Evolutionary conservation across 1,140 invertebrate species (phyloP).

Genomic region (Lysiphlebus fabarum): DNA sequence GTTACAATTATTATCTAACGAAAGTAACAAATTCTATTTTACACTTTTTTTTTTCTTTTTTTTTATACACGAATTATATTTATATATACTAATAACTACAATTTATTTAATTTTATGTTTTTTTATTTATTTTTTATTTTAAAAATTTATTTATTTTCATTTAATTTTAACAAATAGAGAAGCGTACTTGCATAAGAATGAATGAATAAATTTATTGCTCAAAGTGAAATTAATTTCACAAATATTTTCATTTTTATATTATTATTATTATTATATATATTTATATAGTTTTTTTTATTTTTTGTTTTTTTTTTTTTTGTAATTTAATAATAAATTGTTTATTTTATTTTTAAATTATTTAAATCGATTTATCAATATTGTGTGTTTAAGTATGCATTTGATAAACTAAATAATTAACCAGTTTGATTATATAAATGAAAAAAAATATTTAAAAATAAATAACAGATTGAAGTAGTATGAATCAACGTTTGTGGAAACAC

Average conservation of each 20-base stretch:
- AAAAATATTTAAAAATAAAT: no score
- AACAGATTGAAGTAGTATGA: no score
- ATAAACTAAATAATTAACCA: no score
- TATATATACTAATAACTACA: conserved; percentile 16
- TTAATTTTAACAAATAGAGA: neutral
- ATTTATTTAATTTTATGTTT: conserved; percentile 12
- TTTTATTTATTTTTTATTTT: conserved; percentile 7
- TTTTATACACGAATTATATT: conserved; percentile 34
- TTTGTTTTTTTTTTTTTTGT: no score
- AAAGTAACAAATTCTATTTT: conserved; percentile 55
- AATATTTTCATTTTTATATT: conserved; percentile 14
- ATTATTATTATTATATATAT: neutral
- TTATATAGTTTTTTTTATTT: no score
- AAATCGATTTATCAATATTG: no score
- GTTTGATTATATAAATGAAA: no score
- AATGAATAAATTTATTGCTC: neutral
- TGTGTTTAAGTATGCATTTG: no score
- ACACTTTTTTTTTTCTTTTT: conserved; percentile 31
- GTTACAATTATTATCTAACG: conserved; percentile 31
- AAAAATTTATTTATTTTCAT: conserved; percentile 7
- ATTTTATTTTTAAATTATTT: no score
- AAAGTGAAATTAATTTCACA: conserved; percentile 41
- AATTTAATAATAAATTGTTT: neutral
- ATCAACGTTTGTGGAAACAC: no score
- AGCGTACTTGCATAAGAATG: no score